These are phyloP conservation scores for Calameuta idolon DNA, from an alignment of 2,888 invertebrate species.

Conservation along the genomic window DNA sequence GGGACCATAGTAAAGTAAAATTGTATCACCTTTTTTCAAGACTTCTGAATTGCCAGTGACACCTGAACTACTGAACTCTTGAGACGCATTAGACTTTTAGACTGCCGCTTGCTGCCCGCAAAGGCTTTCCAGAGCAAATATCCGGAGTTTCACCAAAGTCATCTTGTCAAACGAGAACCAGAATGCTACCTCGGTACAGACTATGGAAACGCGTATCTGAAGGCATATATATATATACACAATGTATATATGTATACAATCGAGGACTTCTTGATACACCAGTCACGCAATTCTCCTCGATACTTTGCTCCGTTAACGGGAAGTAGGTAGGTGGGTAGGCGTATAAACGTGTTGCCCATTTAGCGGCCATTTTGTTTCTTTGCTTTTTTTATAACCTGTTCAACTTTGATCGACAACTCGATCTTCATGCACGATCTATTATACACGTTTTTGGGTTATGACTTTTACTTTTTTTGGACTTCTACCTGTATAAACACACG, in stretches of 20 bases:
- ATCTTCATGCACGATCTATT: not conserved
- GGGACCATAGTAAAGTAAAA: not conserved
- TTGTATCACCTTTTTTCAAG: not conserved
- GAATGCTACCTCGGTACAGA: not conserved
- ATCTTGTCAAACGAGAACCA: not conserved
- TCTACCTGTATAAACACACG: not conserved
- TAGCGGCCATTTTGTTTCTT: not conserved
- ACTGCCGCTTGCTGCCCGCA: not conserved
- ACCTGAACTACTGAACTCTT: not conserved
- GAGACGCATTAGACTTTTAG: not conserved
- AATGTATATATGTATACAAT: not conserved
- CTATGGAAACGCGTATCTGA: not conserved
- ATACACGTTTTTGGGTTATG: not conserved
- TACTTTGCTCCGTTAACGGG: not conserved
- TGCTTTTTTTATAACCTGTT: not conserved
- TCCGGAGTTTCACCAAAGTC: constrained; percentile 3
- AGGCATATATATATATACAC: not conserved
- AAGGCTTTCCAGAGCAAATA: constrained; percentile 3
- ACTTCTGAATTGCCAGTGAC: not conserved
- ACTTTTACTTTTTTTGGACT: too few relatives aligned
- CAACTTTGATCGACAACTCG: not conserved
- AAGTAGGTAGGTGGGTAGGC: not conserved
- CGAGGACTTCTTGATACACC: not conserved
- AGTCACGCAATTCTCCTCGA: not conserved
- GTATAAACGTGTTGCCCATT: not conserved